Percentiles rank a stretch among this genome's conserved stretches.
phyloP scores from a whole-genome alignment of 2,888 invertebrate species.

The Adela reaumurella region DNA sequence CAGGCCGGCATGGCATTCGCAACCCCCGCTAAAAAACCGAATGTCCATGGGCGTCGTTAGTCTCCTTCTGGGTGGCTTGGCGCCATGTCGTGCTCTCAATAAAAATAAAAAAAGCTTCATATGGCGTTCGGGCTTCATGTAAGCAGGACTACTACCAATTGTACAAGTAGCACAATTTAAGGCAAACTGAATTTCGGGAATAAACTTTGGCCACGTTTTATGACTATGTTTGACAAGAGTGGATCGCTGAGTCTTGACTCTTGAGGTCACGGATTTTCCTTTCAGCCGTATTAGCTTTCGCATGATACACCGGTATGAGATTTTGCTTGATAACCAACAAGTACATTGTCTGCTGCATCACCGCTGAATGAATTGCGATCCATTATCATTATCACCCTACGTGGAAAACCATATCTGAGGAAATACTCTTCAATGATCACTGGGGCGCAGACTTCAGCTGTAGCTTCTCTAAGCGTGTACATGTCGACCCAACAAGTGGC shows the following conservation, averaged over 20 bases:
- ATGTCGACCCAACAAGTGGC: slow-evolving; percentile 9
- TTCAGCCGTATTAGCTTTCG: slow-evolving; percentile 21
- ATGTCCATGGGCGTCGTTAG: no score
- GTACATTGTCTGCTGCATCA: slow-evolving; percentile 7
- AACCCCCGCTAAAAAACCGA: no score
- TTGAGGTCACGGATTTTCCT: slow-evolving; percentile 19
- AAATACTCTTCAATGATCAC: not conserved
- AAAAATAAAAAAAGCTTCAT: no score
- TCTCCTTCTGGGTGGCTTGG: no score
- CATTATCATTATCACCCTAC: slow-evolving; percentile 1
- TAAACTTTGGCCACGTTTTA: slow-evolving; percentile 14
- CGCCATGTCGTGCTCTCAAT: no score
- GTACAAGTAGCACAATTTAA: slow-evolving; percentile 13
- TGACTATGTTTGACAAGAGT: slow-evolving; percentile 15
- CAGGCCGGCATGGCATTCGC: no score
- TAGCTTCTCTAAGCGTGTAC: slow-evolving; percentile 5
- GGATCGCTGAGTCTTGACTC: slow-evolving; percentile 16
- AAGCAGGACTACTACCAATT: slow-evolving; percentile 16
- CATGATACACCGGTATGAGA: slow-evolving; percentile 21
- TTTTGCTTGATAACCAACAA: slow-evolving; percentile 5
- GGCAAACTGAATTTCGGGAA: slow-evolving; percentile 16
- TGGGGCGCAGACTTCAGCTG: slow-evolving; percentile 4
- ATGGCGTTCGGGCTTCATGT: slow-evolving; percentile 15
- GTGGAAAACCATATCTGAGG: not conserved
- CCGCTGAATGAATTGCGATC: slow-evolving; percentile 6